Conservation (phyloP, 1,140 invertebrate genomes). For the Brachionus sp. region DNA sequence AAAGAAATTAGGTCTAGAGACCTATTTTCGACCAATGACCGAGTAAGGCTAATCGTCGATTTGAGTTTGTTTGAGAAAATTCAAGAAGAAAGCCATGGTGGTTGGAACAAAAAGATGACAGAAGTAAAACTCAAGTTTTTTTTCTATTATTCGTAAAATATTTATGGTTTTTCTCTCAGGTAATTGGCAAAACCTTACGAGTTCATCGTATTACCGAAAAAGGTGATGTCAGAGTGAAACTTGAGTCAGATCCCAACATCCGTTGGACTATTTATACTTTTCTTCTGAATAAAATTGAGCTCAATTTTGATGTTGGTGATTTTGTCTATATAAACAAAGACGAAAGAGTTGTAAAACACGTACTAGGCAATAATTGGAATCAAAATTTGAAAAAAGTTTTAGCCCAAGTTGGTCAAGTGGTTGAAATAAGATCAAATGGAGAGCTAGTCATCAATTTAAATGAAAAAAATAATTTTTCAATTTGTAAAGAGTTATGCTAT, state of each 20-base stretch:
- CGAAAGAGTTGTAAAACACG: conserved; percentile 69
- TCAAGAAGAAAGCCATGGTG: conserved; percentile 83
- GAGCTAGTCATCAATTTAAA: conserved; percentile 75
- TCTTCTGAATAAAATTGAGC: conserved; percentile 68
- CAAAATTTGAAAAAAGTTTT: conserved; percentile 73
- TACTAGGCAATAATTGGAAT: conserved; percentile 83
- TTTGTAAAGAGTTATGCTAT: conserved; percentile 76
- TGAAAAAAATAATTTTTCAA: conserved; percentile 72
- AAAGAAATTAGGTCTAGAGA: not conserved
- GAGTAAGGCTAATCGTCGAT: conserved; percentile 74
- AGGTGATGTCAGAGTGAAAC: conserved; percentile 81
- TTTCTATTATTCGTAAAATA: conserved; percentile 61
- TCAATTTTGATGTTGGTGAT: conserved; percentile 70
- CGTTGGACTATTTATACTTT: conserved; percentile 84
- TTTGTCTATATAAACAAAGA: conserved; percentile 75
- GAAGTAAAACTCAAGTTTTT: conserved; percentile 61
- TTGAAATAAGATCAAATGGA: conserved; percentile 80
- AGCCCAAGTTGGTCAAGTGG: conserved; percentile 75
- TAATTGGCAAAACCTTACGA: conserved; percentile 68
- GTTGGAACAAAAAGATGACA: conserved; percentile 85
- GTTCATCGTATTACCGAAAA: conserved; percentile 84
- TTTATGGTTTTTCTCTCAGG: not conserved
- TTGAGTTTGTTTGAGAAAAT: conserved; percentile 71
- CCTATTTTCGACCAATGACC: conserved; percentile 75
- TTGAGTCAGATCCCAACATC: conserved; percentile 67